Conservation (phyloP, 2,888 invertebrate genomes). For the Nebria salina region DNA sequence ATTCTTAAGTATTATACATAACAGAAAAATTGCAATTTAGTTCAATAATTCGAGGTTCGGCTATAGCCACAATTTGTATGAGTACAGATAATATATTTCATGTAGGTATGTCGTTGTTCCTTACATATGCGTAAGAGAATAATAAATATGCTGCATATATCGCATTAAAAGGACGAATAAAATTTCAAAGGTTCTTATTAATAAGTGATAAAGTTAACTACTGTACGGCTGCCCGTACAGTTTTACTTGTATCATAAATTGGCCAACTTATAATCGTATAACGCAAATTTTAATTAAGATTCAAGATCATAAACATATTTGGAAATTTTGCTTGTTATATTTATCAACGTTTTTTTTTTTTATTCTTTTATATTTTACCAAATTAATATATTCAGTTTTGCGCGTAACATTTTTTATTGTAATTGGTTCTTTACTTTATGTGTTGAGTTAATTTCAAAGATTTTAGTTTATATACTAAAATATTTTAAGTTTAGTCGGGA, state of each 20-base stretch:
- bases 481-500: too few relatives aligned
- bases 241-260: not conserved
- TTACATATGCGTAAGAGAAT: not conserved
- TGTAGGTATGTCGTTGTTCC: not conserved
- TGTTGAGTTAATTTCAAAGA: too few relatives aligned
- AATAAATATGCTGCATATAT: conserved; percentile 2
- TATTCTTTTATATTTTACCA: not conserved
- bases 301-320: not conserved
- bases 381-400: not conserved
- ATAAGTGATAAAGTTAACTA: not conserved
- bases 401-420: not conserved
- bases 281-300: not conserved
- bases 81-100: conserved; percentile 11
- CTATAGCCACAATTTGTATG: conserved; percentile 10
- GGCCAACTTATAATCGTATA: not conserved
- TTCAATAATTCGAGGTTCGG: not conserved
- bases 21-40: too few relatives aligned
- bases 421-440: too few relatives aligned
- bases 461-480: too few relatives aligned
- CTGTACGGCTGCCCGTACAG: not conserved
- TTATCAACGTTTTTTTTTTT: too few relatives aligned
- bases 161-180: conserved; percentile 1
- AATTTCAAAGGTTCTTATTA: not conserved
- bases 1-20: too few relatives aligned
- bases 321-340: not conserved